Percentiles rank a stretch among this genome's conserved stretches.
Conservation (phyloP, 2,888 invertebrate species). For the Ischnura elegans region DNA sequence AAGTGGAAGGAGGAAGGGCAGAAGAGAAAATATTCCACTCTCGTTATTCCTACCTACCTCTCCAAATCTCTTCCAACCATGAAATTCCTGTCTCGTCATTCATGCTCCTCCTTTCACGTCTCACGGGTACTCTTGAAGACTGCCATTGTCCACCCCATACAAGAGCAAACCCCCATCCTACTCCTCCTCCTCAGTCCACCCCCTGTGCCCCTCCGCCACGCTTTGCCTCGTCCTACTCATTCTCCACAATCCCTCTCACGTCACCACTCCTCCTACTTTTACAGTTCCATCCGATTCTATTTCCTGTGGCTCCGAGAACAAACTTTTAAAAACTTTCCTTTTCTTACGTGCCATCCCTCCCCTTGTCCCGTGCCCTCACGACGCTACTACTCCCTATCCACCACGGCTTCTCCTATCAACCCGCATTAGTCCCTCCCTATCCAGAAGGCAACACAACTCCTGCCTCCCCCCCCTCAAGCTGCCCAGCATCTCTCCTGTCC, state of each 20-base stretch:
- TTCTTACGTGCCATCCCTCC: neutral
- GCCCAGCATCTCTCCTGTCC: slow-evolving; percentile 56
- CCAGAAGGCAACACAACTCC: neutral
- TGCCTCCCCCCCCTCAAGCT: slow-evolving; percentile 7
- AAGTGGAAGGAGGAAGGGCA: neutral
- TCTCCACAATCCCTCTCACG: neutral
- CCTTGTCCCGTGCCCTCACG: neutral
- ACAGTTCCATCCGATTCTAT: slow-evolving; percentile 11
- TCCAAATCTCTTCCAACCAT: slow-evolving; percentile 37
- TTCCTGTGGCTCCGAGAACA: slow-evolving; percentile 17
- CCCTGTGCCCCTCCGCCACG: slow-evolving; percentile 2
- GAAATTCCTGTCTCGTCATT: slow-evolving; percentile 62
- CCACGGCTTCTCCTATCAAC: neutral
- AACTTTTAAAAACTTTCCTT: neutral
- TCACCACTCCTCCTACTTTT: neutral
- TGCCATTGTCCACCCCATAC: slow-evolving; percentile 52
- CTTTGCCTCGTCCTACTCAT: neutral
- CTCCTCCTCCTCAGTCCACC: neutral
- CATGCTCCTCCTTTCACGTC: slow-evolving; percentile 45
- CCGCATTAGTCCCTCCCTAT: neutral
- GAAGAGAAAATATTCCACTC: slow-evolving; percentile 33
- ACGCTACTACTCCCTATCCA: neutral
- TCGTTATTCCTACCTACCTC: neutral
- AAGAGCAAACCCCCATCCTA: slow-evolving; percentile 51
- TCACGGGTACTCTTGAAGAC: slow-evolving; percentile 52